These are phyloP conservation scores for Campoletis sonorensis DNA, from an alignment of 1,140 invertebrate genomes.

Conservation along the genomic window DNA sequence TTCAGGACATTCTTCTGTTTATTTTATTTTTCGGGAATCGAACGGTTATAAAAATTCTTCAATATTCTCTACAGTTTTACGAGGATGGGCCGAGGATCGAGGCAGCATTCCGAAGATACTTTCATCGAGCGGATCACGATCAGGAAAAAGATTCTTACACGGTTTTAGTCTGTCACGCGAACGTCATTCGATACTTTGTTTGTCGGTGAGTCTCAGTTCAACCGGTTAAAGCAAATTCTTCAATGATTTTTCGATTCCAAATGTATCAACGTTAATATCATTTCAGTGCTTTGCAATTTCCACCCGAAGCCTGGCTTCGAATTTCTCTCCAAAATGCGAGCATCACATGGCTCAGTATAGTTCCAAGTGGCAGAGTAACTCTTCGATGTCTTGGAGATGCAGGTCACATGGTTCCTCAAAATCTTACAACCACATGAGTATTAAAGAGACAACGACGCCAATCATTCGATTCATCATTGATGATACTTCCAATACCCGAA, in stretches of 20 bases:
- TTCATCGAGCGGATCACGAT: slow-evolving; percentile 89
- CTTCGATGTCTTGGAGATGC: slow-evolving; percentile 89
- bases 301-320: slow-evolving; percentile 96
- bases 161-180: slow-evolving; percentile 97
- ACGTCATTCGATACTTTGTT: slow-evolving; percentile 98
- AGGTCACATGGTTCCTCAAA: slow-evolving; percentile 90
- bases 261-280: slow-evolving; percentile 5
- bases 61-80: slow-evolving; percentile 85
- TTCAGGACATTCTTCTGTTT: no score
- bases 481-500: not conserved
- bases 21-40: slow-evolving; percentile 7
- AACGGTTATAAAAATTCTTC: slow-evolving; percentile 38
- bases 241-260: not conserved
- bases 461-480: slow-evolving; percentile 54
- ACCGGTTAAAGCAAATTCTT: not conserved
- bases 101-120: slow-evolving; percentile 95
- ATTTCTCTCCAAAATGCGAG: slow-evolving; percentile 94
- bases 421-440: slow-evolving; percentile 77
- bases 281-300: slow-evolving; percentile 96
- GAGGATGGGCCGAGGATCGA: slow-evolving; percentile 98
- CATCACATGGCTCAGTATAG: slow-evolving; percentile 93
- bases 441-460: slow-evolving; percentile 44
- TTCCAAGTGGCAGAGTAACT: slow-evolving; percentile 90
- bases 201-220: slow-evolving; percentile 85
- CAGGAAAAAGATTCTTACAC: slow-evolving; percentile 94